phyloP scores from a whole-genome alignment of 2,113 vertebrate genomes.

The Chaetodon trifascialis region DNA sequence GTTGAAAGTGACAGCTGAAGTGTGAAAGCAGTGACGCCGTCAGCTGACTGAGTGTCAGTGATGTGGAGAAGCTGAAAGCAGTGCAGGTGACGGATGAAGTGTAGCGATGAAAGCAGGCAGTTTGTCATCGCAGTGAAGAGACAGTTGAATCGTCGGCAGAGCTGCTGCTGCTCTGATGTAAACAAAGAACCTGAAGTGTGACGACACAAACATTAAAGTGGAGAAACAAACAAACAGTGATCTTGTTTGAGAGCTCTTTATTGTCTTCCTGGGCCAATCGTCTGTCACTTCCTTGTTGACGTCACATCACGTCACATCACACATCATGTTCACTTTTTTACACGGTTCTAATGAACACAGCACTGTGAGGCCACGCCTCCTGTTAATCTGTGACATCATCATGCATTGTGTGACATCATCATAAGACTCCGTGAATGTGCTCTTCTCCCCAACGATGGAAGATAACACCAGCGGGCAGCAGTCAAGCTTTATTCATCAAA shows the following conservation, averaged over 20 bases:
- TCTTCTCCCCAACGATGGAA: slow-evolving; percentile 6
- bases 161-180: too few species aligned
- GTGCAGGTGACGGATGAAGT: too few species aligned
- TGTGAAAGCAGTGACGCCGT: too few species aligned
- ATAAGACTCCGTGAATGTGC: background rate
- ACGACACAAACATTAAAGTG: too few species aligned
- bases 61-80: too few species aligned
- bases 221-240: background rate
- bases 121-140: too few species aligned
- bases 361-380: slow-evolving; percentile 32
- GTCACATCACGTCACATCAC: slow-evolving; percentile 24
- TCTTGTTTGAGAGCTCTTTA: slow-evolving; percentile 58
- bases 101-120: too few species aligned
- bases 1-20: too few species aligned
- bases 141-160: too few species aligned
- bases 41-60: too few species aligned
- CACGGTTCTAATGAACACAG: background rate
- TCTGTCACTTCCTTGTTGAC: slow-evolving; percentile 6
- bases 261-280: slow-evolving; percentile 50
- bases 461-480: slow-evolving; percentile 34
- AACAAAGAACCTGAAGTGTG: too few species aligned
- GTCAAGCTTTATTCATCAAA: slow-evolving; percentile 65
- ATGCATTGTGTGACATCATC: slow-evolving; percentile 43
- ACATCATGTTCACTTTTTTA: background rate
- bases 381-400: slow-evolving; percentile 47